These are phyloP conservation scores for Caenorhabditis sp. DNA, from an alignment of 2,888 invertebrate genomes.

Conservation along the genomic window DNA sequence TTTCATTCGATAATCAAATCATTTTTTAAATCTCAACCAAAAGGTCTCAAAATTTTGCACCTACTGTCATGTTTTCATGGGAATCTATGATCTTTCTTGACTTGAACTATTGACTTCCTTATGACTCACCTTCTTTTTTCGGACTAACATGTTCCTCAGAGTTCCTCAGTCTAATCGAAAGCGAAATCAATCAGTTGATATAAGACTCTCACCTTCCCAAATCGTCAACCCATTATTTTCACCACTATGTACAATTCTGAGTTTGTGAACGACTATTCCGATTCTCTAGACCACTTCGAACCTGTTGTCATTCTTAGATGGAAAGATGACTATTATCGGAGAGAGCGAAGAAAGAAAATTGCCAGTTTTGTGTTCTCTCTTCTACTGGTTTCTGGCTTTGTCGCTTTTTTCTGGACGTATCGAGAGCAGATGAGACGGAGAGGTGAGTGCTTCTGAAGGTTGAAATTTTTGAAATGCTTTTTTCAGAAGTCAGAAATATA, in stretches of 20 bases:
- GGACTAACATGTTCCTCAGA: no score
- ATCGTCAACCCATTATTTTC: no score
- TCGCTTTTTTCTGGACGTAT: constrained; percentile 1
- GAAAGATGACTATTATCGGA: neutral
- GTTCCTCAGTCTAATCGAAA: no score
- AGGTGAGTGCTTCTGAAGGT: neutral
- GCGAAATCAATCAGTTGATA: no score
- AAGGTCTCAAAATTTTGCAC: no score
- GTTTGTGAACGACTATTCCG: neutral
- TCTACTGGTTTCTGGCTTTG: neutral
- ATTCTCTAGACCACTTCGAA: neutral
- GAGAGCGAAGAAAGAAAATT: neutral
- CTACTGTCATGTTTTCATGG: no score
- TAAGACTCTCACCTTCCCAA: no score
- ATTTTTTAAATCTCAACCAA: no score
- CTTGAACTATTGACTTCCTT: no score
- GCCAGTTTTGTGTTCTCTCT: neutral
- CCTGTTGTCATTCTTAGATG: neutral
- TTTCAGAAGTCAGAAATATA: neutral
- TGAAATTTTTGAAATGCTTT: neutral
- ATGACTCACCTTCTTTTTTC: no score
- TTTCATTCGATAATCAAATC: no score
- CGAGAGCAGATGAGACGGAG: neutral
- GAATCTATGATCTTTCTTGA: no score
- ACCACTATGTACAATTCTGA: constrained; percentile 7